These are phyloP conservation scores for Sphaeramia orbicularis DNA, from an alignment of 2,797 vertebrate species.

Conservation along the genomic window DNA sequence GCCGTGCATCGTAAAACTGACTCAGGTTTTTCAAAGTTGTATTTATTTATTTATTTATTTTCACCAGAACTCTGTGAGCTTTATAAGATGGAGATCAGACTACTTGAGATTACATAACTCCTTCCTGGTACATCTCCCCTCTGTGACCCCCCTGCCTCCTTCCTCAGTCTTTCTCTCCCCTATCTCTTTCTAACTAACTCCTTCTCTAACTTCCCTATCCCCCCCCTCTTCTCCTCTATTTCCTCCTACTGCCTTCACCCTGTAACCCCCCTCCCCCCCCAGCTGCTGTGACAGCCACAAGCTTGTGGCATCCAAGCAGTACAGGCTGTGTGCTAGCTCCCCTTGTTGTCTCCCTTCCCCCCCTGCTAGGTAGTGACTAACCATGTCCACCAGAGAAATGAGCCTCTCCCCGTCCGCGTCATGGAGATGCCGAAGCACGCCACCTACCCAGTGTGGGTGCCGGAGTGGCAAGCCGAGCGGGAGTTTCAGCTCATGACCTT, in stretches of 20 bases:
- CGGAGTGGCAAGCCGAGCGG: slow-evolving; percentile 89
- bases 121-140: slow-evolving; percentile 28
- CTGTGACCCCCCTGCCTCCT: slow-evolving; percentile 17
- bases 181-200: slow-evolving; percentile 49
- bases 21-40: slow-evolving; percentile 7
- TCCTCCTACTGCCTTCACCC: slow-evolving; percentile 54
- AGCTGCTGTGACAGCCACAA: slow-evolving; percentile 76
- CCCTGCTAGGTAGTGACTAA: slow-evolving; percentile 91
- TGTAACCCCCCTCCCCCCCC: slow-evolving; percentile 42
- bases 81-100: slow-evolving; percentile 50
- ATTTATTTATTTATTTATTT: not conserved
- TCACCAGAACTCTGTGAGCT: slow-evolving; percentile 39
- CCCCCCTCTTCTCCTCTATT: slow-evolving; percentile 37
- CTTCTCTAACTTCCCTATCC: slow-evolving; percentile 32
- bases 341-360: slow-evolving; percentile 89
- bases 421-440: slow-evolving; percentile 90
- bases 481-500: slow-evolving; percentile 92
- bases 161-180: slow-evolving; percentile 19
- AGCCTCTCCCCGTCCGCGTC: slow-evolving; percentile 85
- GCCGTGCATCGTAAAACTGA: not conserved
- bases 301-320: slow-evolving; percentile 79
- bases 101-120: slow-evolving; percentile 54
- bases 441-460: slow-evolving; percentile 91
- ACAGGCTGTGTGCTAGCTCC: slow-evolving; percentile 86
- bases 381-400: slow-evolving; percentile 88